These are phyloP conservation scores for Hermaeophaga mercurialis DNA, from an alignment of 2,888 invertebrate species.

Conservation along the genomic window DNA sequence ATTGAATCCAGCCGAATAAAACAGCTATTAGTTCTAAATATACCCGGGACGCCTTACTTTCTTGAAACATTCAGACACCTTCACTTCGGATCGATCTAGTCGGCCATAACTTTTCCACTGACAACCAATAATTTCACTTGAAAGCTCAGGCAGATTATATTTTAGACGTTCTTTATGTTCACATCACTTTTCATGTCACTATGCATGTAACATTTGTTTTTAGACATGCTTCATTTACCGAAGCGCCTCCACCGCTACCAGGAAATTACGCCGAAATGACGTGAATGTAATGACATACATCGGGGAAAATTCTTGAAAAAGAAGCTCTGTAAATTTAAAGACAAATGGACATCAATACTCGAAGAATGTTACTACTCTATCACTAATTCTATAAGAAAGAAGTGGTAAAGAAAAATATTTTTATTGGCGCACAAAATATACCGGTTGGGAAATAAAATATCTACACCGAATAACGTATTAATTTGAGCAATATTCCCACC, in stretches of 20 bases:
- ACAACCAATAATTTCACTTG: conserved; percentile 36
- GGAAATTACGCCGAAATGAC: conserved; percentile 24
- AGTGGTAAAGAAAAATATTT: no score
- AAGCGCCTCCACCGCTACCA: conserved; percentile 16
- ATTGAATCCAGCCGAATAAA: conserved; percentile 1
- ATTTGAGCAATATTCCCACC: no score
- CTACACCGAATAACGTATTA: no score
- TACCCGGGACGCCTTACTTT: conserved; percentile 24
- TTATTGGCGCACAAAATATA: no score
- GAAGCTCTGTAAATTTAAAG: not conserved
- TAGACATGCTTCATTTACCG: conserved; percentile 30
- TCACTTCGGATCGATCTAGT: conserved; percentile 29
- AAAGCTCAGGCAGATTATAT: conserved; percentile 35
- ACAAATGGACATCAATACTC: not conserved
- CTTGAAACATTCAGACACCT: conserved; percentile 28
- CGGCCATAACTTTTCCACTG: conserved; percentile 31
- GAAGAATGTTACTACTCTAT: not conserved
- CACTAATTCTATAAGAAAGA: no score
- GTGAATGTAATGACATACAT: conserved; percentile 22
- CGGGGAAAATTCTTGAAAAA: conserved; percentile 8
- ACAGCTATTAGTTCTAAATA: conserved; percentile 19
- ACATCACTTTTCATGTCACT: conserved; percentile 36
- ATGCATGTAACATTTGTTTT: conserved; percentile 33
- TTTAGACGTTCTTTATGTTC: conserved; percentile 37
- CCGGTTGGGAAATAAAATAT: no score